Percentiles rank a stretch among this genome's conserved stretches.
Conservation (phyloP, 2,113 vertebrate species). For the Salvator merianae region DNA sequence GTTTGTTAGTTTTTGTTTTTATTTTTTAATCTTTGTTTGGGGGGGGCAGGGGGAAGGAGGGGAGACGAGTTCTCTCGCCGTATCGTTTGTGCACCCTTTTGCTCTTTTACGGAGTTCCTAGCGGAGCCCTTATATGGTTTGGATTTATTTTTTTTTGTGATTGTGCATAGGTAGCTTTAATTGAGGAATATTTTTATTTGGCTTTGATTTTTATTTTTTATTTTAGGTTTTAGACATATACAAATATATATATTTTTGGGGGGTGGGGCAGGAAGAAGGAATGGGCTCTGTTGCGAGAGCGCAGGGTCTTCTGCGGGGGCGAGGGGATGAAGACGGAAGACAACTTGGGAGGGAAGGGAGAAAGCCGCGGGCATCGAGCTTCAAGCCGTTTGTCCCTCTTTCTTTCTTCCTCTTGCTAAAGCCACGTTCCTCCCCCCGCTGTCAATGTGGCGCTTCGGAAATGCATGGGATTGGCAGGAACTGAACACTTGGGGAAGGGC, state of each 20-base stretch:
- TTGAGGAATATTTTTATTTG: constrained; percentile 75
- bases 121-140: constrained; percentile 72
- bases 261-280: constrained; percentile 45
- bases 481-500: constrained; percentile 67
- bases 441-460: constrained; percentile 88
- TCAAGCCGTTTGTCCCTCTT: constrained; percentile 46
- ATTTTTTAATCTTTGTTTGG: constrained; percentile 60
- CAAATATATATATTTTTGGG: constrained; percentile 18
- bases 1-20: constrained; percentile 72
- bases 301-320: constrained; percentile 68
- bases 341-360: constrained; percentile 66
- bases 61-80: constrained; percentile 40
- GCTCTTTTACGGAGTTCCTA: constrained; percentile 69
- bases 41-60: neutral
- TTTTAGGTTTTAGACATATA: constrained; percentile 67
- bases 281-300: constrained; percentile 56
- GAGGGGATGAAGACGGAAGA: constrained; percentile 52
- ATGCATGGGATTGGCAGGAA: constrained; percentile 74
- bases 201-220: constrained; percentile 59
- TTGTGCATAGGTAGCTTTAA: constrained; percentile 74
- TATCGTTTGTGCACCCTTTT: constrained; percentile 53
- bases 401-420: constrained; percentile 32
- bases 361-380: constrained; percentile 60
- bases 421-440: constrained; percentile 81
- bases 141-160: constrained; percentile 62